A percentile compares a stretch with the other conserved stretches of the same genome.
Evolutionary conservation across 2,888 invertebrate genomes (phyloP).

Genomic region (Noctua janthe): DNA sequence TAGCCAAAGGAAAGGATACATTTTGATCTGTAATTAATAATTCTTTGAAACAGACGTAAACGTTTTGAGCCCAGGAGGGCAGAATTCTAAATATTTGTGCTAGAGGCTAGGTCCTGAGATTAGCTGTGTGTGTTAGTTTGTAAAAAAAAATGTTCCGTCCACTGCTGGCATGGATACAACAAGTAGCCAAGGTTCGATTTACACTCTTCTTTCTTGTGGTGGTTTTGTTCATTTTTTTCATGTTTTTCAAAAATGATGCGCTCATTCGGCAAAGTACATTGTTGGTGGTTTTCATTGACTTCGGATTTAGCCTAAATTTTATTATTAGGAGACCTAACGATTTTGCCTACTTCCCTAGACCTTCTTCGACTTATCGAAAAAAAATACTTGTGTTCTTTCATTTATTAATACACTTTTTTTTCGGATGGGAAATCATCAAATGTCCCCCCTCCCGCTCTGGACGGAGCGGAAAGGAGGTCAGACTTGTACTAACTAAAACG

Average conservation of each 20-base stretch:
- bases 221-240: background rate
- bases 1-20: constrained; percentile 61
- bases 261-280: background rate
- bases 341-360: background rate
- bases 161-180: background rate
- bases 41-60: constrained; percentile 65
- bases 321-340: background rate
- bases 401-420: background rate
- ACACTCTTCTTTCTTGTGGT: background rate
- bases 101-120: constrained; percentile 63
- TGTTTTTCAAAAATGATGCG: background rate
- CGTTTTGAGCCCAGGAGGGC: constrained; percentile 63
- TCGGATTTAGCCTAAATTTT: background rate
- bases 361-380: background rate
- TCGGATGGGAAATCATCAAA: too few relatives aligned
- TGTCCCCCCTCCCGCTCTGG: too few relatives aligned
- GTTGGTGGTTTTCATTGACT: background rate
- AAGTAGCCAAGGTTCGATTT: background rate
- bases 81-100: constrained; percentile 61
- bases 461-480: too few relatives aligned
- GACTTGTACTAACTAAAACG: too few relatives aligned
- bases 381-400: background rate
- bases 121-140: constrained; percentile 10
- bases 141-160: constrained; percentile 20
- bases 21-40: constrained; percentile 60